A percentile compares a stretch with the other conserved stretches of the same genome.
Conservation (phyloP, 2,888 invertebrate species). For the Polydesmus complanatus region DNA sequence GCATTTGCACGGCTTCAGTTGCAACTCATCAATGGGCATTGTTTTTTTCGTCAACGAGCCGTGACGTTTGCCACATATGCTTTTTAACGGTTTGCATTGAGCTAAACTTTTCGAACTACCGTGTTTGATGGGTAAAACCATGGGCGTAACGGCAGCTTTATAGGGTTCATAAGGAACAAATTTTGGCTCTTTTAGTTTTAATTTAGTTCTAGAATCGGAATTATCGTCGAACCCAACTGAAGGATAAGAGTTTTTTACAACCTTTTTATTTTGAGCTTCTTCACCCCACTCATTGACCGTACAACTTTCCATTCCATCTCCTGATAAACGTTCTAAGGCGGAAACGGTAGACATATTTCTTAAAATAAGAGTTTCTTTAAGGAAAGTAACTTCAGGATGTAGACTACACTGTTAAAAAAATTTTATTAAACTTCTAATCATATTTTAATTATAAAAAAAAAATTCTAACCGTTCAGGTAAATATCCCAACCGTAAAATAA, state of each 20-base stretch:
- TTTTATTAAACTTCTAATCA: too few species aligned
- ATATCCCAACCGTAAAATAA: too few species aligned
- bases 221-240: background rate
- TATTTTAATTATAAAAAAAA: too few species aligned
- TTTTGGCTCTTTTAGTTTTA: slow-evolving; percentile 47
- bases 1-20: background rate
- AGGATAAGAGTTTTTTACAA: too few species aligned
- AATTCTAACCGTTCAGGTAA: too few species aligned
- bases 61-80: background rate
- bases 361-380: too few species aligned
- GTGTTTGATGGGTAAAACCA: slow-evolving; percentile 33
- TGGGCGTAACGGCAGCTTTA: slow-evolving; percentile 67
- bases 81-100: background rate
- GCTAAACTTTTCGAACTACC: background rate
- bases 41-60: background rate
- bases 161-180: slow-evolving; percentile 82
- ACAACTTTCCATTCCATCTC: slow-evolving; percentile 2
- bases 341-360: too few species aligned
- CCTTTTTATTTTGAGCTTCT: too few species aligned
- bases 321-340: background rate
- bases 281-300: too few species aligned
- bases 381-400: too few species aligned
- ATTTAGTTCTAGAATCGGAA: background rate
- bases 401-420: too few species aligned
- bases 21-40: background rate